Base-by-base conservation (phyloP, 2,797 vertebrate genomes). In the Lithobates sylvaticus region DNA sequence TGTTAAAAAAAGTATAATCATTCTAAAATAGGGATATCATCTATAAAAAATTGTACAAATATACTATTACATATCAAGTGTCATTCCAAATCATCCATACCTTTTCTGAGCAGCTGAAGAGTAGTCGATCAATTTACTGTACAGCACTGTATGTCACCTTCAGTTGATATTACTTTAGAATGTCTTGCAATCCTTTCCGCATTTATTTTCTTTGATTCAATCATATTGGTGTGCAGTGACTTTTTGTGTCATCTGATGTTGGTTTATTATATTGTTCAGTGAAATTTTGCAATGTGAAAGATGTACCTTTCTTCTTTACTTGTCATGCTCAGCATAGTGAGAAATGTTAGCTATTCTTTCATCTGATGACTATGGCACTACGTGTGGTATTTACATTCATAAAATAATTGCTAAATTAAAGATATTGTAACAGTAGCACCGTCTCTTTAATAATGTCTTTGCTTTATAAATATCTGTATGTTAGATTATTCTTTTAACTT, bases 221-320 rank as follows among this genome's bases (percentile, higher is more conserved):
- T 74, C 26, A 23, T 65, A 74, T 67, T 44, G 70, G 34, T 83
- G 80, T 83, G 71, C 80, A 83, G 64, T 83, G 80, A 83, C 80
- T 74, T 83, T 72, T 81, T 81, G 68, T 81, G 68, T 72, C 69
- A 23, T 54, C 78, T 71, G 68, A 82, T 72, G 69, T 64, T 72
- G 78, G 4, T 70, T 72, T 61, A 82, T 82, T 82, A 34, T 18
- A 21, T 82, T 67, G 50, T 58, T 74, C 71, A 74, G 58, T 83
- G 54, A 73, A 71, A 83, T 74, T 74, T 65, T 65, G 26, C 36
- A 44, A 44, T 65, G 42, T 32, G 15, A 54, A 74, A 64, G 42
- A 74, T 83, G 42, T 74, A 65, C 70, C 50, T 83, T 74, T 74
- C 32, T 72, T 81, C 65, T 50, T 23, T 26, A 42, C 72, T 61